Evolutionary conservation across 2,113 vertebrate species (phyloP).

Genomic region (Caloenas nicobarica): DNA sequence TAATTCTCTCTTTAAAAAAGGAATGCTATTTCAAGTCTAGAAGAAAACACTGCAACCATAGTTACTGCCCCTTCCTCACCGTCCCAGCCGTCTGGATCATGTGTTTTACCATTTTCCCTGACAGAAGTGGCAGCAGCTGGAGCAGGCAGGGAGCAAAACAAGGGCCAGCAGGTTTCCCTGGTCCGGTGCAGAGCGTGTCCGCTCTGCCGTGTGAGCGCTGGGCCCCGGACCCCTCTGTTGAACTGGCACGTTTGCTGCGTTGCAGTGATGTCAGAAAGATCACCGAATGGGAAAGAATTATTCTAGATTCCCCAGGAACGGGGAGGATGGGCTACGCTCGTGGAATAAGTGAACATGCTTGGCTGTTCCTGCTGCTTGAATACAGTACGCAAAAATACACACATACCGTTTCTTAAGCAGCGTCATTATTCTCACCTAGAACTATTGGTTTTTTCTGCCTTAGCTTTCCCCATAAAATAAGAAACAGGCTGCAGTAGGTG

Average conservation of each 20-base stretch:
- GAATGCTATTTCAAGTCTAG: not conserved
- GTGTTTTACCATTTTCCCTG: not conserved
- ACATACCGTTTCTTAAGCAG: not conserved
- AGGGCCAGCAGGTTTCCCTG: not conserved
- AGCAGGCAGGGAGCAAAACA: not conserved
- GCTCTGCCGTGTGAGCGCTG: not conserved
- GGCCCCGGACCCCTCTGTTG: too few relatives aligned
- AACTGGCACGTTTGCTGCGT: not conserved
- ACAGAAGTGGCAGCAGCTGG: not conserved
- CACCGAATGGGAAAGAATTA: not conserved
- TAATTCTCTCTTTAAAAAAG: not conserved
- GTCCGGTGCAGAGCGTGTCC: accelerated
- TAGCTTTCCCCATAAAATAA: not conserved
- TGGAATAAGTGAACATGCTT: not conserved
- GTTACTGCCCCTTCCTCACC: not conserved
- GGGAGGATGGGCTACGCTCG: not conserved
- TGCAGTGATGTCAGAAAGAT: not conserved
- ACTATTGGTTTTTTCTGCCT: not conserved
- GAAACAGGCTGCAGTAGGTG: not conserved
- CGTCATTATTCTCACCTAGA: not conserved
- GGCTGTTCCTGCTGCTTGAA: not conserved
- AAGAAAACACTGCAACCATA: not conserved
- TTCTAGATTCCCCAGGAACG: not conserved
- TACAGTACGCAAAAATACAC: not conserved
- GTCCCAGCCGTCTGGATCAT: not conserved